These are phyloP conservation scores for Brachionus asplanchnoidis DNA, from an alignment of 1,140 invertebrate genomes.

Conservation along the genomic window DNA sequence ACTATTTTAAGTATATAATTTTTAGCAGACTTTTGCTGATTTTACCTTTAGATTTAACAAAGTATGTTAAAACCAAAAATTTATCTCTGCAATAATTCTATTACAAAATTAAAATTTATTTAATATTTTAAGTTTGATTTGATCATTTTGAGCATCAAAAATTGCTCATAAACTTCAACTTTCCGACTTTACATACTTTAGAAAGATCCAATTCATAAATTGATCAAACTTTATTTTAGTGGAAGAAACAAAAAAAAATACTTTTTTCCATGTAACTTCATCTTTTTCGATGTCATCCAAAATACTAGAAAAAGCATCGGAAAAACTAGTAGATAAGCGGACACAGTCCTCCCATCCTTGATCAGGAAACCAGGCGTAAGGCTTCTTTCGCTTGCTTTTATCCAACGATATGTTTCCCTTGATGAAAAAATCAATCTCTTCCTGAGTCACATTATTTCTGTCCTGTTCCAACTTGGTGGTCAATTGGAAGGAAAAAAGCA, in stretches of 20 bases:
- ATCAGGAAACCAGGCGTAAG: conserved; percentile 67
- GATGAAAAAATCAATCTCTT: conserved; percentile 80
- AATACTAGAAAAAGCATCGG: conserved; percentile 64
- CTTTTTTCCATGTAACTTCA: conserved; percentile 66
- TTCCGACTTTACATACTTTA: too few species aligned
- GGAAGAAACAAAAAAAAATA: conserved; percentile 47
- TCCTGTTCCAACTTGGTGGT: conserved; percentile 72
- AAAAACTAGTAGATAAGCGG: conserved; percentile 67
- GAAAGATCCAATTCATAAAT: too few species aligned
- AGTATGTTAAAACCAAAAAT: too few species aligned
- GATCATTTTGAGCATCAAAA: too few species aligned
- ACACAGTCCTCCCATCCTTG: conserved; percentile 75
- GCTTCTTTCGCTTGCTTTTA: conserved; percentile 65
- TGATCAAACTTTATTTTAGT: too few species aligned
- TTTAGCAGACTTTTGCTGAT: too few species aligned
- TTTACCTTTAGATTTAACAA: too few species aligned
- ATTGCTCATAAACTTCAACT: too few species aligned
- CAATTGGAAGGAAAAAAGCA: conserved; percentile 83
- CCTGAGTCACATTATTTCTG: conserved; percentile 62
- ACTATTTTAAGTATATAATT: too few species aligned
- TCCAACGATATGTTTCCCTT: conserved; percentile 74
- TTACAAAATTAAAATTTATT: too few species aligned
- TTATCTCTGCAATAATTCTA: too few species aligned
- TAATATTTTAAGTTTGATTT: too few species aligned
- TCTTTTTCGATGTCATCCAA: conserved; percentile 64